Evolutionary conservation across 2,888 invertebrate genomes (phyloP).

Genomic region (Latrodectus elegans): DNA sequence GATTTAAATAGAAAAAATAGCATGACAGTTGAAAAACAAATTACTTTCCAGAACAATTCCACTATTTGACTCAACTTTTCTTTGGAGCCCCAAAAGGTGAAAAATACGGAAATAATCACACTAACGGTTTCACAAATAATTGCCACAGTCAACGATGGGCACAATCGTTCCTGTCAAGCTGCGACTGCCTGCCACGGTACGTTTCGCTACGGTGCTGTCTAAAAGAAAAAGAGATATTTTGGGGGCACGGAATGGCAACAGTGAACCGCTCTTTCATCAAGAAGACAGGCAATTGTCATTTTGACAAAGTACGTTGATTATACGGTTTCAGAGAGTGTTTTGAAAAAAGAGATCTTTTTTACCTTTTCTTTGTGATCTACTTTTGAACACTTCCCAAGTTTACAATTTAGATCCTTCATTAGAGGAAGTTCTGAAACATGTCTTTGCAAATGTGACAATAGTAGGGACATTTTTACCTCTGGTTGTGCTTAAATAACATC

Average conservation of each 20-base stretch:
- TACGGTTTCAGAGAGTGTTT: constrained; percentile 31
- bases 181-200: constrained; percentile 32
- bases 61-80: not conserved
- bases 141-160: constrained; percentile 48
- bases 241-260: constrained; percentile 53
- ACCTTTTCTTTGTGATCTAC: not conserved
- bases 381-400: constrained; percentile 23
- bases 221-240: constrained; percentile 56
- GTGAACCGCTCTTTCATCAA: constrained; percentile 54
- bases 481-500: no score
- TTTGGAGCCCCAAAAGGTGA: constrained; percentile 2
- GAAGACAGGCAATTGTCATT: constrained; percentile 67
- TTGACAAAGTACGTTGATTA: constrained; percentile 61
- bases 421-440: constrained; percentile 24
- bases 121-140: constrained; percentile 49
- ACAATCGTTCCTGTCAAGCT: constrained; percentile 37
- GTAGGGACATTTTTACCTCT: not conserved
- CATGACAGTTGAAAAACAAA: no score
- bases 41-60: no score
- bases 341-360: constrained; percentile 22
- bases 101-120: constrained; percentile 42
- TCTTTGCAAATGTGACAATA: not conserved
- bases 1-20: no score
- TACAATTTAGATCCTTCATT: constrained; percentile 63
- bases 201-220: constrained; percentile 26